Percentiles rank a stretch among this genome's conserved stretches.
Conservation (phyloP, 2,113 vertebrate species). For the Collichthys lucidus region DNA sequence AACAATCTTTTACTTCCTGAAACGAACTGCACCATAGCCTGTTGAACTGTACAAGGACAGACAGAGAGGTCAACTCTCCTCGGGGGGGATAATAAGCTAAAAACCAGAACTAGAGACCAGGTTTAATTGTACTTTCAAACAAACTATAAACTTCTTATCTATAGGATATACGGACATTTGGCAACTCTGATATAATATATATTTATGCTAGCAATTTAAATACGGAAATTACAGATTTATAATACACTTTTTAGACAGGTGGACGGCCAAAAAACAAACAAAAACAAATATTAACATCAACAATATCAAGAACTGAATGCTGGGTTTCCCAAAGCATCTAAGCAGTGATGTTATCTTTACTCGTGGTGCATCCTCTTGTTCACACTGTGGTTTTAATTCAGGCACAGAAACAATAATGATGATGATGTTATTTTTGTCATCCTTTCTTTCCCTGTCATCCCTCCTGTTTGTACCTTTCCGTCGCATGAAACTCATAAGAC, state of each 20-base stretch:
- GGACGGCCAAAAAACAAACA: slow-evolving; percentile 46
- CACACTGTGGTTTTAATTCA: neutral
- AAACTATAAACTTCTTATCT: slow-evolving; percentile 72
- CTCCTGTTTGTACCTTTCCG: neutral
- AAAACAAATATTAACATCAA: slow-evolving; percentile 24
- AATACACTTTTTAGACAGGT: slow-evolving; percentile 79
- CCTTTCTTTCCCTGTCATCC: neutral
- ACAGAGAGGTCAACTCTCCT: slow-evolving; percentile 76
- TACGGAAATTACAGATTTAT: slow-evolving; percentile 63
- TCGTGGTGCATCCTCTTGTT: neutral
- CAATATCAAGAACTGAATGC: slow-evolving; percentile 11
- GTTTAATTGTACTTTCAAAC: slow-evolving; percentile 51
- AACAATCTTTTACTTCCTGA: slow-evolving; percentile 60
- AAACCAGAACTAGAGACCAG: slow-evolving; percentile 62
- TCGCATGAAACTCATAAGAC: neutral
- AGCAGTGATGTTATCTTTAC: neutral
- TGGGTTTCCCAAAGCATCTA: slow-evolving; percentile 20
- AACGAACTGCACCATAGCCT: slow-evolving; percentile 58
- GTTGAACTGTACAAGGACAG: slow-evolving; percentile 64
- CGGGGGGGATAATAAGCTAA: slow-evolving; percentile 12
- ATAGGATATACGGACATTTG: slow-evolving; percentile 71
- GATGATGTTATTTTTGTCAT: neutral
- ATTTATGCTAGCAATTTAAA: slow-evolving; percentile 71
- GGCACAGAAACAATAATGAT: neutral
- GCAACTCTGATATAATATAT: slow-evolving; percentile 72